These are phyloP conservation scores for Pluvianellus socialis DNA, from an alignment of 2,113 vertebrate species.

Conservation along the genomic window DNA sequence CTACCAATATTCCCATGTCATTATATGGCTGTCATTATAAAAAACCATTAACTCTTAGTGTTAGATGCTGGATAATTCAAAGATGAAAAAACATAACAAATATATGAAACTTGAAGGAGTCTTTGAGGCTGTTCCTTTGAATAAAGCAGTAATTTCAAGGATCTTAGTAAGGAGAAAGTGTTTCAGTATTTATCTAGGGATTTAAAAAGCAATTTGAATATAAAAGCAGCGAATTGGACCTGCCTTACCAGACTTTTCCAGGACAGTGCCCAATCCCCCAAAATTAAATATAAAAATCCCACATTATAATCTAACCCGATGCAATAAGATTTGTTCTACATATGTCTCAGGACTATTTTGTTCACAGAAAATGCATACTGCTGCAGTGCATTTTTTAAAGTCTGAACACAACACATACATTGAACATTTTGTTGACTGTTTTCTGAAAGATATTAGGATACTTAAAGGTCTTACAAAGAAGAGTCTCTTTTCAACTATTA, in stretches of 20 bases:
- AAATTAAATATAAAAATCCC: not conserved
- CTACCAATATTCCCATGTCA: not conserved
- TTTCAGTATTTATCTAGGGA: not conserved
- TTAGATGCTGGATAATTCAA: not conserved
- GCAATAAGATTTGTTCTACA: not conserved
- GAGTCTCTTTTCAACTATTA: not conserved
- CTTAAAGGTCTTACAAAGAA: not conserved
- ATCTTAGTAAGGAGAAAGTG: not conserved
- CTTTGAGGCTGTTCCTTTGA: not conserved
- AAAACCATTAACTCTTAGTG: not conserved
- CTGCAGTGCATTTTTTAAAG: not conserved
- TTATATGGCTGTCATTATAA: not conserved
- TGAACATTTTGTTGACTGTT: not conserved
- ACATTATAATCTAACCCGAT: not conserved
- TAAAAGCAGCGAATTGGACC: not conserved
- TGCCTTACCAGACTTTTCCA: not conserved
- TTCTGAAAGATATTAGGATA: not conserved
- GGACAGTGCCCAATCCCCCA: not conserved
- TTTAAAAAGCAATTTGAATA: constrained; percentile 5
- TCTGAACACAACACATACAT: not conserved
- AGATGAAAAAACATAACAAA: not conserved
- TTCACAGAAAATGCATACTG: not conserved
- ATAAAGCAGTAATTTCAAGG: not conserved
- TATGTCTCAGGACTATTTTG: not conserved
- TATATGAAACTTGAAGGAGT: not conserved